A percentile compares a stretch with the other conserved stretches of the same genome.
phyloP scores from a whole-genome alignment of 2,888 invertebrate species.

The Yponomeuta plumbellus region DNA sequence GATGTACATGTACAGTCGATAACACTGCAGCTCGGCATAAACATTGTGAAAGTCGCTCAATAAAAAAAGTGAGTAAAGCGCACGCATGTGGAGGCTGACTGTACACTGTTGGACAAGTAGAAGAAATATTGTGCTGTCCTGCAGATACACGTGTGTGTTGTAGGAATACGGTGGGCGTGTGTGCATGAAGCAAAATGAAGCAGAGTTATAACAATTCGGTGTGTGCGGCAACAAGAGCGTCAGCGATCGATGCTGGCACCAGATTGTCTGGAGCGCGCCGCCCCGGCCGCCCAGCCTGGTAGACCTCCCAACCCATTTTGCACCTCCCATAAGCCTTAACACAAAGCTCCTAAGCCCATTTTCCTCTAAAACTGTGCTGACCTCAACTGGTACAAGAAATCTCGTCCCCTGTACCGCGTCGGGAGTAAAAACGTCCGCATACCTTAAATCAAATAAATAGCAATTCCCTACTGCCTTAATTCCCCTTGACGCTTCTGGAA shows the following conservation, averaged over 20 bases:
- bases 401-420: neutral
- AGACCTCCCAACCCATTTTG: neutral
- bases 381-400: neutral
- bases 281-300: conserved; percentile 3
- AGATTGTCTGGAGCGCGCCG: conserved; percentile 23
- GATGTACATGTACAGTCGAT: too few relatives aligned
- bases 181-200: neutral
- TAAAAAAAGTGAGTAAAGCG: too few relatives aligned
- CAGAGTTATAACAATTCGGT: neutral
- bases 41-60: too few relatives aligned
- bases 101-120: neutral
- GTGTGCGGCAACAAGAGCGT: conserved; percentile 2
- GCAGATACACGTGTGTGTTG: neutral
- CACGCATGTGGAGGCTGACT: too few relatives aligned
- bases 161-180: neutral
- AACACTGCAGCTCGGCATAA: too few relatives aligned
- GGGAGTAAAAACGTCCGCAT: conserved; percentile 1
- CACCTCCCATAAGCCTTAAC: neutral
- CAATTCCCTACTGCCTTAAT: neutral
- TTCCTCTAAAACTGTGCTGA: neutral
- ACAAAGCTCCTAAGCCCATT: neutral
- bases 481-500: neutral
- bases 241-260: conserved; percentile 23
- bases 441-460: conserved; percentile 3
- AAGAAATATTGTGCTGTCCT: neutral